phyloP scores from a whole-genome alignment of 1,140 invertebrate genomes.

The Lordiphosa stackelbergi region DNA sequence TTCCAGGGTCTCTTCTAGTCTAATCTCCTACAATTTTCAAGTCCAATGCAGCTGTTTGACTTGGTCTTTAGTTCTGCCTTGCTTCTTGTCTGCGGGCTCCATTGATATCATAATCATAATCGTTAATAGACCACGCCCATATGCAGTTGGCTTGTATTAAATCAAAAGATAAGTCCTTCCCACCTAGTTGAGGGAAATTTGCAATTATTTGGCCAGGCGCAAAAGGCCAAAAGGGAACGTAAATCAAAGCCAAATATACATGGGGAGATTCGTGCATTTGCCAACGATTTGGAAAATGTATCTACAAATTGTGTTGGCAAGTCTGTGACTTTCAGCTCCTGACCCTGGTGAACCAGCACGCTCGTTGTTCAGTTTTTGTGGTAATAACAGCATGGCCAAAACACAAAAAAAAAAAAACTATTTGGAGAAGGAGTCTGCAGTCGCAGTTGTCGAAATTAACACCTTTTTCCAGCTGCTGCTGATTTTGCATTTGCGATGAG shows the following conservation, averaged over 20 bases:
- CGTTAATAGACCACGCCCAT: constrained; percentile 68
- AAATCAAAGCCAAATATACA: constrained; percentile 45
- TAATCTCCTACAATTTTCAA: background rate
- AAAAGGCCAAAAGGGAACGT: constrained; percentile 26
- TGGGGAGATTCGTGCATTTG: constrained; percentile 47
- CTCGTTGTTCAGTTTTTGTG: constrained; percentile 51
- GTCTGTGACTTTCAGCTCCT: constrained; percentile 35
- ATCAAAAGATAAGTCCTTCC: background rate
- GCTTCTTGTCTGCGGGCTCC: constrained; percentile 17
- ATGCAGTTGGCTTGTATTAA: constrained; percentile 16
- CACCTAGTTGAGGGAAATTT: background rate
- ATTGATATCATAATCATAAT: constrained; percentile 72
- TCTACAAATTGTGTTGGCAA: constrained; percentile 61
- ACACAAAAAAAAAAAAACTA: constrained; percentile 7
- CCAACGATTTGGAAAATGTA: constrained; percentile 50
- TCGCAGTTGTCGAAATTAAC: constrained; percentile 58
- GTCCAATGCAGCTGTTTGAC: constrained; percentile 36
- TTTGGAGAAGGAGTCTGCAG: constrained; percentile 17
- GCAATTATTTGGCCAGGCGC: constrained; percentile 14
- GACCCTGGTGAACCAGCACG: constrained; percentile 70
- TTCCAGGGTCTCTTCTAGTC: background rate
- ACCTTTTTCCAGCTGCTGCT: constrained; percentile 63
- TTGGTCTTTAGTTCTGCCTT: constrained; percentile 38
- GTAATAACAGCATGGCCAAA: constrained; percentile 47
- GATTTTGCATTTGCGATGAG: constrained; percentile 70